These are phyloP conservation scores for Tautogolabrus adspersus DNA, from an alignment of 2,113 vertebrate species.

Conservation along the genomic window DNA sequence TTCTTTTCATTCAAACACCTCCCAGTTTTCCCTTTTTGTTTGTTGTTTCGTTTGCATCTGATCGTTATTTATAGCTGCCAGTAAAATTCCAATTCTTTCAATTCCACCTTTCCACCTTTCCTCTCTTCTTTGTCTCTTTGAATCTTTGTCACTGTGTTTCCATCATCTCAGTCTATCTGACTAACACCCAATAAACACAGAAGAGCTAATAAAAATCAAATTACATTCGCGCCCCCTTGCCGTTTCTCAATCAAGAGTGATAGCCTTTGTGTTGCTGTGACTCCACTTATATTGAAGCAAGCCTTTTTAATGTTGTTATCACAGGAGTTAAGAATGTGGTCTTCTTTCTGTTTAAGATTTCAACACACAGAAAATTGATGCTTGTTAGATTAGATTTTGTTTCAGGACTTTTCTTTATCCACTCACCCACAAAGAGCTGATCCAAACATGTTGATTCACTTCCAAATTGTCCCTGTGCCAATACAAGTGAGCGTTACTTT, in stretches of 20 bases:
- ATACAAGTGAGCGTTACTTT: too few species aligned
- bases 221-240: slow-evolving; percentile 11
- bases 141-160: not conserved
- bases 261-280: not conserved
- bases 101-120: not conserved
- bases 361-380: slow-evolving; percentile 7
- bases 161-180: slow-evolving; percentile 8
- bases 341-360: slow-evolving; percentile 29
- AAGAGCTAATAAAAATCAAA: slow-evolving; percentile 41
- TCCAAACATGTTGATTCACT: slow-evolving; percentile 36
- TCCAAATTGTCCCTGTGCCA: slow-evolving; percentile 24
- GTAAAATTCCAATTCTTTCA: slow-evolving; percentile 7
- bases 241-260: slow-evolving; percentile 3
- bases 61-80: slow-evolving; percentile 9
- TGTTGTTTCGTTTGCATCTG: not conserved
- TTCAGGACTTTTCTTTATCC: slow-evolving; percentile 16
- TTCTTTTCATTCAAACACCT: slow-evolving; percentile 13
- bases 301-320: too few species aligned
- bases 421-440: slow-evolving; percentile 21
- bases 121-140: not conserved
- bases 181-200: not conserved
- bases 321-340: too few species aligned
- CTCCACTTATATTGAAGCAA: not conserved
- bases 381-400: slow-evolving; percentile 26
- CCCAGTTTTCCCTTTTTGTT: not conserved